Evolutionary conservation across 1,140 invertebrate species (phyloP).

Genomic region (Caenorhabditis tropicalis): DNA sequence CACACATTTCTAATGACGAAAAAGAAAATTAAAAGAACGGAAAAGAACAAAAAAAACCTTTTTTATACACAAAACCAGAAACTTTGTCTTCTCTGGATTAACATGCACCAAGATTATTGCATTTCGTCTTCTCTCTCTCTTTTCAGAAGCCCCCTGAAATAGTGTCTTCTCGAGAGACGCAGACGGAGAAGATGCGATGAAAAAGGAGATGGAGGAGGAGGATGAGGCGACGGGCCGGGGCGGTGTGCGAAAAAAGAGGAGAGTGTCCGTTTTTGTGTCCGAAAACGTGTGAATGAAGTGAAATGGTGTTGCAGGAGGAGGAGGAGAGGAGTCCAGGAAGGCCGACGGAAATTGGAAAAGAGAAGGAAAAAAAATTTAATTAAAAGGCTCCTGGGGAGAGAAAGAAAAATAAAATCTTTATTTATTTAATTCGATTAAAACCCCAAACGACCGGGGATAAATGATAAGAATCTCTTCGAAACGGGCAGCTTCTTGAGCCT

Average conservation of each 20-base stretch:
- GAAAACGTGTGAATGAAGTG: conserved; percentile 28
- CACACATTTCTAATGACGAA: too few relatives aligned
- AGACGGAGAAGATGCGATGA: neutral
- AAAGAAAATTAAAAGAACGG: too few relatives aligned
- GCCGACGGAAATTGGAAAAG: too few relatives aligned
- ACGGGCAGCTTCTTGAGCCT: neutral
- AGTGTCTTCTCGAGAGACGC: conserved; percentile 21
- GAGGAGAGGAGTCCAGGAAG: too few relatives aligned
- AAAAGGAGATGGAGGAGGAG: neutral
- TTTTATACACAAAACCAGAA: too few relatives aligned
- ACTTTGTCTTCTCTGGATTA: neutral
- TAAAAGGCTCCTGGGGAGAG: too few relatives aligned
- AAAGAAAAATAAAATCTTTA: neutral
- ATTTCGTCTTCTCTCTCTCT: neutral
- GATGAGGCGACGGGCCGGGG: neutral
- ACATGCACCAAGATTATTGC: conserved; percentile 37
- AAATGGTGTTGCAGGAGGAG: neutral
- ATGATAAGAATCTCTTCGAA: too few relatives aligned
- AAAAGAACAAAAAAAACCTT: neutral
- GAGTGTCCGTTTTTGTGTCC: conserved; percentile 30
- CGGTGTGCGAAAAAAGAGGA: neutral
- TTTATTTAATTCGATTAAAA: too few relatives aligned
- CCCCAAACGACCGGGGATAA: too few relatives aligned
- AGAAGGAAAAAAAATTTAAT: neutral
- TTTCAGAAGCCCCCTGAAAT: neutral